Base-by-base conservation (phyloP, 1,140 invertebrate genomes). In the Laupala kohalensis region DNA sequence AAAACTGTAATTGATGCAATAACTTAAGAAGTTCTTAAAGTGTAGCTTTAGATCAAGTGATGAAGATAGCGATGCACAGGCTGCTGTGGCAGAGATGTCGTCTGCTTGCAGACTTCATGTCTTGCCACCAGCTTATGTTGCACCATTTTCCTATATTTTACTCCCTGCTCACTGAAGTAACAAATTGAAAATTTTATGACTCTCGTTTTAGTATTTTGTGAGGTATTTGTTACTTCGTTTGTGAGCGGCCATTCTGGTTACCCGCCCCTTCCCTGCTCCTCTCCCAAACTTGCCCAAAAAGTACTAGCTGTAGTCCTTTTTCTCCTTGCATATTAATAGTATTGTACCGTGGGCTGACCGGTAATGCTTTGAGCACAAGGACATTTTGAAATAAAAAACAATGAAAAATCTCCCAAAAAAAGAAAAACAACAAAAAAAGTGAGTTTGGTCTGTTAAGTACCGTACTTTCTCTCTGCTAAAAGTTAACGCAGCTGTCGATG, bases 211-310 rank as follows among this genome's bases (percentile, higher is more conserved):
- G 67, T 72, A 73, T 69, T 74, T 74, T 74, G 70, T 74, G 69
- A 69, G 53, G 71, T 74, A 70, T 74, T 74, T 74, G 73, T 74
- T 74, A 74, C 73, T 74, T 74, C 68, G 53, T 53, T 72, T 70
- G 73, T 72, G 73, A 74, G 73, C 71, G 73, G 73, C 73, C 73
- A 74, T 74, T 74, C 73, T 74, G 73, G 73, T 74, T 74, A 74
- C 73, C 72, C 72, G 72, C 62, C 71, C 73, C 73, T 28, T 69
- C 71, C 67, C 71, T n/a, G 12, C 9, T 67, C 29, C 30, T 28
- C 71, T 53, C 69, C 62, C 69, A 69, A 28, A 65, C 24, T 69
- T 71, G n/a, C 30, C 62, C 72, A 26, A 70, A 37, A 64, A 26
- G 27, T 70, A 73, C 62, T 72, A 70, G 67, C 53, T 71, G 73